Percentiles rank a stretch among this genome's conserved stretches.
These are phyloP conservation scores for Tachyglossus aculeatus DNA, from an alignment of 2,797 vertebrate genomes.

Conservation along the genomic window DNA sequence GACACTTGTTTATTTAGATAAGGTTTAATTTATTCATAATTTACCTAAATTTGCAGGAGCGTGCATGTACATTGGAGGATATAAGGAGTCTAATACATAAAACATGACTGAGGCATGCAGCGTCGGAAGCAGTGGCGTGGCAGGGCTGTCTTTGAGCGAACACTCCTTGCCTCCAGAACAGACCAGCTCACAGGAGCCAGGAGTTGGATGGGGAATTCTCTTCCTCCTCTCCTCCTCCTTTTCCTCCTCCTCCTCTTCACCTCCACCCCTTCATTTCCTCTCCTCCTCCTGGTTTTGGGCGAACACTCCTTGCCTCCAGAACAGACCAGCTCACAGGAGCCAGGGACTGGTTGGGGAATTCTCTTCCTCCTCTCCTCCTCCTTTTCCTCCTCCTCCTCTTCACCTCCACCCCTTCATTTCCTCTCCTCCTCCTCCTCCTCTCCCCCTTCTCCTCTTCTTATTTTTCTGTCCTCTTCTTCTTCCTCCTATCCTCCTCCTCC, in stretches of 20 bases:
- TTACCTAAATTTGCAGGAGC: constrained; percentile 81
- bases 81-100: constrained; percentile 76
- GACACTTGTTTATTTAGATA: constrained; percentile 86
- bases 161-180: constrained; percentile 67
- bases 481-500: too few species aligned
- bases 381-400: too few species aligned
- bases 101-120: constrained; percentile 76
- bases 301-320: constrained; percentile 71
- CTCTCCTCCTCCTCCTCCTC: too few species aligned
- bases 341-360: constrained; percentile 43
- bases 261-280: too few species aligned
- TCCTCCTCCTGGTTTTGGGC: constrained; percentile 72
- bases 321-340: constrained; percentile 62
- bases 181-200: constrained; percentile 56
- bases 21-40: constrained; percentile 87
- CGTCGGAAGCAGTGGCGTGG: constrained; percentile 56
- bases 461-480: too few species aligned
- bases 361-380: too few species aligned
- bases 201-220: too few species aligned
- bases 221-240: too few species aligned
- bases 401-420: too few species aligned
- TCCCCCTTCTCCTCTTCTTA: too few species aligned
- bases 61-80: constrained; percentile 78
- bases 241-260: too few species aligned
- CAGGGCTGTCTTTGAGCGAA: constrained; percentile 74